Base-by-base conservation (phyloP, 2,797 vertebrate species). In the Zalophus californianus region DNA sequence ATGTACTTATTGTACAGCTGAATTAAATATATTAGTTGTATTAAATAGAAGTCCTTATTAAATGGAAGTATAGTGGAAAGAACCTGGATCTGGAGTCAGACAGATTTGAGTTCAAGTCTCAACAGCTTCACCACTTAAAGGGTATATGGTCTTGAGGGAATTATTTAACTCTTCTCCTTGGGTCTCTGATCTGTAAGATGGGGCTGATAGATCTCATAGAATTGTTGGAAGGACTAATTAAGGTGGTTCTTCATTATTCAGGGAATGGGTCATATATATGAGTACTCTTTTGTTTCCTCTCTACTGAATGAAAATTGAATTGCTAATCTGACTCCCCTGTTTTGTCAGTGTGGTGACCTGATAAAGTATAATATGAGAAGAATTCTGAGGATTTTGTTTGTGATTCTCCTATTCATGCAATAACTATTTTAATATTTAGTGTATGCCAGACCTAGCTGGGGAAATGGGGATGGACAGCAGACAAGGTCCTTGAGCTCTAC, bases 241-340 rank as follows among this genome's bases (percentile, higher is more conserved):
- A 78, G 78, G 15, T 62, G 44, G 11, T 56, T 91, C 32, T 94
- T 90, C 66, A 54, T 88, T 90, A 56, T 52, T 23, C 23, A 54
- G 23, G 32, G 21, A 18, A 20, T 78, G 23, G 48, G 90, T 32
- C 11, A 35, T 50, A 86, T 64, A 50, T 79, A 5, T 83, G 89
- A 60, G 50, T 84, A 54, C 20, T 90, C n/a, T 96, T 90, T 72
- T 52, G 20, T 91, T 64, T 78, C 16, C 14, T 96, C 16, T 64
- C 13, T 94, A 16, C n/a, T 44, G 58, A 86, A 29, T 86, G 27
- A 95, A 93, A 97, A 95, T 85, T 78, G 72, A 94, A 90, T 94
- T 87, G 60, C 41, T 85, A 35, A 64, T 80, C 62, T 95, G 27
- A 93, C 35, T 77, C 72, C 44, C 32, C 41, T 4, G 3, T 15